Evolutionary conservation across 2,113 vertebrate genomes (phyloP), one percentile per base, ranked within the genome.

Genomic region (Onychostoma macrolepis): DNA sequence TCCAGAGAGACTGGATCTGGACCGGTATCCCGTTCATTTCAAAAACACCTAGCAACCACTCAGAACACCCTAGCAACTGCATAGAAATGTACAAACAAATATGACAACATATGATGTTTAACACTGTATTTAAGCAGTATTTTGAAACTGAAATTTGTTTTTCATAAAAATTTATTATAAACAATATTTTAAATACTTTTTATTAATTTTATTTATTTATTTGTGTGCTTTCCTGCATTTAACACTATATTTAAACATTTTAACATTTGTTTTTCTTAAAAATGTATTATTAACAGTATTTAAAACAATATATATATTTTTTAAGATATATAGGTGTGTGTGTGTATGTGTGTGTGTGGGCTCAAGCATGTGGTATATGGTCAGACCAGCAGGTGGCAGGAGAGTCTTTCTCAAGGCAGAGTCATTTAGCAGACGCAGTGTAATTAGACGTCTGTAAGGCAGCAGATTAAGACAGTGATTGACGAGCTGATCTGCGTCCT

Each of bases 1-100:
- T 83, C 93, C 96, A 71, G 97, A 98, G 5, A 95, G 95, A 26
- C 93, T 99, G 30, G 96, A 95, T 78, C 90, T 99, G 89, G 95
- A 99, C 94, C 97, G 97, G 98, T 99, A 93, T 93, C 63, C 41
- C 10, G 17, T 48, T 56, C 38, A 24, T 7, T 30, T 53, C 5
- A 21, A 19, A 53, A 53, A 53, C 50, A 53, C 50, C 50, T 53
- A 53, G 50, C 17, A 50, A 50, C 48, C 48, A 53, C 50, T 53
- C 50, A 53, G 17, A 53, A 19, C 15, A 9, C n/a, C 3, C 21
- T 58, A 58, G 56, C 21, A n/a, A 58, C 56, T 3, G 56, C 21
- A 58, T n/a, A 10, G 24, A n/a, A 58, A 24, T n/a, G 8, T 56
- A 24, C 19, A 21, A 21, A 7, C 6, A 56, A 24, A 56, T 2